Evolutionary conservation across 2,888 invertebrate species (phyloP), one percentile per base, ranked within the genome.

Genomic region (Andrena haemorrhoa): DNA sequence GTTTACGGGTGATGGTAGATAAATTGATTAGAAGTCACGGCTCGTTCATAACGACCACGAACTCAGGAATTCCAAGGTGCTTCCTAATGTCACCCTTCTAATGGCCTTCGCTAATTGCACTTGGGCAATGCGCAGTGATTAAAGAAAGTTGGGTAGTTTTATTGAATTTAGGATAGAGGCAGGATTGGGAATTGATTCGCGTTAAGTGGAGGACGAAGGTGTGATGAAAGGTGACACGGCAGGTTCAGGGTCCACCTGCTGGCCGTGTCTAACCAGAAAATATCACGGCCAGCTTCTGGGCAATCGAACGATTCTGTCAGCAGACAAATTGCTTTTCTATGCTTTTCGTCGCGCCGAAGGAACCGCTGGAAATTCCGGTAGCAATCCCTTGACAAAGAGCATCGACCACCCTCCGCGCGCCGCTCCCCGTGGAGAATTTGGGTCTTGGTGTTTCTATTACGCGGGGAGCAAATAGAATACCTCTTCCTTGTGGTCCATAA

Each of bases 251-350:
- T 47, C 26, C 47, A 49, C 35, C 65, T 35, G 49, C 49, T 10
- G 35, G 49, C 41, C 78, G 78, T 72, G 74, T 78, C 83, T 60
- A 82, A 82, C 16, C 12, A 33, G 53, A 33, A 26, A 51, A 41
- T 75, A 68, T 41, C 63, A 74, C 35, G 56, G 68, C 2, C 8
- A 35, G 20, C 82, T 35, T 71, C 10, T 5, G 26, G 31, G 66
- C 68, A 75, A 78, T 75, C 69, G 64, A 60, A 79, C 47, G 77
- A 77, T 78, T 82, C 69, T 58, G 82, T 82, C 71, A 82, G 77
- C 68, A 64, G 35, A 60, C 68, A 83, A 78, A 83, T 83, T 83
- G 82, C 71, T 78, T 82, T 73, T 65, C 71, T 35, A 33, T 20
- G n/a, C 26, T 33, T 68, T 71, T 82, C 56, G 29, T 47, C 60